phyloP scores from a whole-genome alignment of 1,140 invertebrate species.

The Conus betulinus region DNA sequence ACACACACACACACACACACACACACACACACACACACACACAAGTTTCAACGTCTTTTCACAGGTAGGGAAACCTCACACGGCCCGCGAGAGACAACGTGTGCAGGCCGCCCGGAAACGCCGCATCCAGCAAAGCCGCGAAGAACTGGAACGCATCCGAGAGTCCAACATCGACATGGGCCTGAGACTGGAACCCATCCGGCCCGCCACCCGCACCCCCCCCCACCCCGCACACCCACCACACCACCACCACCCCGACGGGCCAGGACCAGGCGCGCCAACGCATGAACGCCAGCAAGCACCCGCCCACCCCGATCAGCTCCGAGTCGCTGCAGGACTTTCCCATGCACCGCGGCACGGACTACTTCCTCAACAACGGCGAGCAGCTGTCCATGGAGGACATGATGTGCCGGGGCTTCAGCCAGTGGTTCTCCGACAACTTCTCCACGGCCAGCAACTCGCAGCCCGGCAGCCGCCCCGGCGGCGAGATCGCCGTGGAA shows the following conservation, averaged over 20 bases:
- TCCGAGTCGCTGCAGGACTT: neutral
- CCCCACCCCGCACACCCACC: neutral
- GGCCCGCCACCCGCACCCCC: slow-evolving; percentile 2
- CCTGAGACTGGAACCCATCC: slow-evolving; percentile 36
- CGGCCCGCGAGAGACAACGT: slow-evolving; percentile 26
- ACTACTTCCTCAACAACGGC: slow-evolving; percentile 27
- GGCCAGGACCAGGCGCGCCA: neutral
- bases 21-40: too few species aligned
- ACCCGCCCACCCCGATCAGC: slow-evolving; percentile 36
- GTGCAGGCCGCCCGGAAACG: slow-evolving; percentile 18
- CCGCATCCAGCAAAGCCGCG: slow-evolving; percentile 22
- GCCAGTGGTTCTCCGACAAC: slow-evolving; percentile 25
- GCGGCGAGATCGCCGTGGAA: neutral
- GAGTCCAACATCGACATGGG: slow-evolving; percentile 40
- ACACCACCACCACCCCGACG: neutral
- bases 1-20: too few species aligned
- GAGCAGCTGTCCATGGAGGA: slow-evolving; percentile 30
- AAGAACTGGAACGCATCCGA: slow-evolving; percentile 29
- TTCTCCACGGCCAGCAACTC: slow-evolving; percentile 11
- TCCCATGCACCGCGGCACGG: neutral
- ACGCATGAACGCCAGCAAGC: slow-evolving; percentile 1
- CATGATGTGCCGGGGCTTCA: slow-evolving; percentile 11
- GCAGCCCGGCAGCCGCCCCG: neutral
- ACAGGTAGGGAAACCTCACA: slow-evolving; percentile 14
- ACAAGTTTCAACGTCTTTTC: neutral